Evolutionary conservation across 2,888 invertebrate species (phyloP), one percentile per base, ranked within the genome.

Genomic region (Listrodromus nycthemerus): DNA sequence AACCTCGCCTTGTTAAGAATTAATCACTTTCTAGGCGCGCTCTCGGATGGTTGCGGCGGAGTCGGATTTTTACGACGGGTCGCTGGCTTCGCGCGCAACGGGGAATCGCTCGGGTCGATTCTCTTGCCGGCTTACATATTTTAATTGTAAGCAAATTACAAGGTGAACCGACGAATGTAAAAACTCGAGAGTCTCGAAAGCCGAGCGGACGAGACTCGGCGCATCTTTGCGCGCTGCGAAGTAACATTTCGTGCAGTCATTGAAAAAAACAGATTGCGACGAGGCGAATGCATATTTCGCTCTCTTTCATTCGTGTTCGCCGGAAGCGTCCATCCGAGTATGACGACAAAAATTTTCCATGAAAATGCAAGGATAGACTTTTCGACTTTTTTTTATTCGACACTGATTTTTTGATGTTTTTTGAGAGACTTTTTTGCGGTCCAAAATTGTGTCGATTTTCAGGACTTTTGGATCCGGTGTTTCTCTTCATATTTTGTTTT

Each of bases 1-100:
- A 88, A 84, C 86, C 86, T 87, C 85, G 86, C 87, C 90, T 89
- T 89, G 89, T 90, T 89, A 89, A 89, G 89, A 89, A 89, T 89
- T 89, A 89, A 89, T 90, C 89, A 89, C 89, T 88, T 88, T 89
- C 90, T 87, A 87, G 88, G 77, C 87, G 82, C 79, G 84, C 83
- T 79, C 82, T 83, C 82, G 78, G 85, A 82, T 67, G 82, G 78
- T 71, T 78, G 81, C 58, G 45, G 81, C 83, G 70, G 27, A 70
- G 65, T 33, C 61, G 76, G 50, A 30, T 66, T n/a, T 41, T 65
- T 27, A 37, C 70, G 33, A 16, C 66, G 69, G 58, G 48, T 71
- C 76, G 74, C 55, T 70, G 52, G 61, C 66, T 61, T 41, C 66
- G 74, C 66, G 70, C 61, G 61, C 58, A 61, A 45, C 79, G 74